These are phyloP conservation scores for Ptilonorhynchus violaceus DNA, from an alignment of 2,113 vertebrate genomes.

Conservation along the genomic window DNA sequence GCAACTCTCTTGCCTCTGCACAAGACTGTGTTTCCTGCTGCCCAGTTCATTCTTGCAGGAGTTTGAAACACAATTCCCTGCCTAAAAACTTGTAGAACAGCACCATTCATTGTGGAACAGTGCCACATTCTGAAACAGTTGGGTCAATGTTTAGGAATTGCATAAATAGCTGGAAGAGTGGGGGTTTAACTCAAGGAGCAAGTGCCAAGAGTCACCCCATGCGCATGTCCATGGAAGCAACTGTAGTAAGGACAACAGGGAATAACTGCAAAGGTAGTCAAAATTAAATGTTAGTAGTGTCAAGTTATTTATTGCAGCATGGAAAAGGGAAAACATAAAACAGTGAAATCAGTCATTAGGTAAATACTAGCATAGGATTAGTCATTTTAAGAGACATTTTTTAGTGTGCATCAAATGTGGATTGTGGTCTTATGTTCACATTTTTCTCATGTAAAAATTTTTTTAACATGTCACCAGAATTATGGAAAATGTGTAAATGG, in stretches of 20 bases:
- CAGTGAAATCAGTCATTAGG: not conserved
- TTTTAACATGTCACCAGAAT: not conserved
- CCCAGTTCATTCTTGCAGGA: not conserved
- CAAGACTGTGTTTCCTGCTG: not conserved
- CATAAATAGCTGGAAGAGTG: not conserved
- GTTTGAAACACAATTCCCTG: not conserved
- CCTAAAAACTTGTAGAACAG: not conserved
- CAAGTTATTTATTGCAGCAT: not conserved
- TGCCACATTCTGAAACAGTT: not conserved
- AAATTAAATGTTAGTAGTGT: not conserved
- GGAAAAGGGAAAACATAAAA: not conserved
- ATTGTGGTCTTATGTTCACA: not conserved
- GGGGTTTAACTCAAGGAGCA: not conserved
- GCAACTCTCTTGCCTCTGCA: not conserved
- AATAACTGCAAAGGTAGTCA: not conserved
- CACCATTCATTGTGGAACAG: fast-evolving
- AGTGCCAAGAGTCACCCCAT: not conserved
- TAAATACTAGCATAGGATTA: not conserved
- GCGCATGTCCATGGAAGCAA: not conserved
- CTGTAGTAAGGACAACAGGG: not conserved
- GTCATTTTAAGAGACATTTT: not conserved
- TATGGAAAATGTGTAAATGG: not conserved
- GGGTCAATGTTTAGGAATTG: not conserved
- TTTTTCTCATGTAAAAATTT: not conserved
- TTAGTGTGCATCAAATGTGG: not conserved